Base-by-base conservation (phyloP, 2,888 invertebrate genomes). In the Rugalucina vietnamica region DNA sequence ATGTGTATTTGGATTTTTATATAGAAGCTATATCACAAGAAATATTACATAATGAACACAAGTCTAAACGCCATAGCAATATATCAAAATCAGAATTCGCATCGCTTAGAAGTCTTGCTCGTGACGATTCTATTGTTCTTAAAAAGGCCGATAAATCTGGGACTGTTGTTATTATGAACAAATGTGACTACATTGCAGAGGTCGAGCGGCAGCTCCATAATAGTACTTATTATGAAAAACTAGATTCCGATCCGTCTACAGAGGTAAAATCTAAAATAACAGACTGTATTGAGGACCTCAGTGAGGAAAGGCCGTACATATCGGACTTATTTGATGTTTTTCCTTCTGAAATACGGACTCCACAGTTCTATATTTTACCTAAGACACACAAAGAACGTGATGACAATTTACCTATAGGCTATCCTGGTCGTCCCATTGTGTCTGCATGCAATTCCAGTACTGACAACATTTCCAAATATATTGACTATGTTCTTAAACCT, bases 1-100 rank as follows among this genome's bases (percentile, higher is more conserved):
- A 79, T 79, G 14, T 54, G 2, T 72, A 79, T 39, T 57, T 79
- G n/a, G 79, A 79, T 29, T 72, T 79, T 50, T 72, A 79, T 27
- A 57, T 79, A 39, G 37, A 29, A 10, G 78, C 70, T 34, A 27
- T 78, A 3, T 29, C 70, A 32, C 18, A 49, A 21, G 78, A 78
- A 54, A 50, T 71, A 12, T 34, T 78, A 10, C 50, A 50, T 8
- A 1, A 27, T 12, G 1, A 4, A 8, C 36, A 36, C 24, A 71
- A 71, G 54, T 29, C n/a, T 5, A 34, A 36, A 36, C 32, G 49
- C 5, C 49, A 36, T 43, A 39, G 1, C 10, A 75, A 76, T 69
- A 76, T 69, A 21, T 73, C 73, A 3, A 73, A 73, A 29, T 18
- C 29, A 8, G 79, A 79, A 65, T 14, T 79, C 5, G 12, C 60